A percentile compares a stretch with the other conserved stretches of the same genome.
Conservation (phyloP, 2,797 vertebrate species). For the Pantherophis vulpinus region DNA sequence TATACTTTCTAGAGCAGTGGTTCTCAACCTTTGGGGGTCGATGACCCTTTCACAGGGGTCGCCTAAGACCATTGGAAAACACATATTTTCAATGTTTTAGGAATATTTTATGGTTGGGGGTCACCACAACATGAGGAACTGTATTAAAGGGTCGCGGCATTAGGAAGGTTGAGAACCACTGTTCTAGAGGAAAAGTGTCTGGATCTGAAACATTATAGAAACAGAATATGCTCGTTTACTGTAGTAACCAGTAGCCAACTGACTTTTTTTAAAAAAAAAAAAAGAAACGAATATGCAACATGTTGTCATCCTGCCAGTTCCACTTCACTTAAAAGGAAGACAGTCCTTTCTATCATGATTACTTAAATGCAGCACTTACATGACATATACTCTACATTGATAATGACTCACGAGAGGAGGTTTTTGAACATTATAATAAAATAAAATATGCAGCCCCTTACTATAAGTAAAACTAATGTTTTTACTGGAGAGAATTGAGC, state of each 20-base stretch:
- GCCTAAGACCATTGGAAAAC: no score
- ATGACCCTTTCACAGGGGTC: no score
- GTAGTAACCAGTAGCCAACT: neutral
- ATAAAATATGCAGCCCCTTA: neutral
- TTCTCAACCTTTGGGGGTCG: no score
- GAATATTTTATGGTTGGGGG: no score
- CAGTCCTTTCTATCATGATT: neutral
- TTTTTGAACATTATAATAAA: neutral
- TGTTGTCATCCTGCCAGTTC: neutral
- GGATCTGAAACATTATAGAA: neutral
- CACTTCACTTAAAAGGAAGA: neutral
- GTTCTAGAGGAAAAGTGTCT: neutral
- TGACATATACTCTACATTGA: neutral
- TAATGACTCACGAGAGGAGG: neutral
- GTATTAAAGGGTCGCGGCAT: no score
- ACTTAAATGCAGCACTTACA: fast-evolving
- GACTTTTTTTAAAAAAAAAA: neutral
- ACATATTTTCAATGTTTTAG: no score
- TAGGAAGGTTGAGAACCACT: no score
- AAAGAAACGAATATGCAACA: neutral
- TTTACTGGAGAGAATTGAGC: neutral
- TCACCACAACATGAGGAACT: no score
- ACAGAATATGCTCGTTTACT: neutral
- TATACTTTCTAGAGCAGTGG: neutral
- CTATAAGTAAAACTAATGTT: neutral